These are phyloP conservation scores for Phoenicopterus ruber DNA, from an alignment of 2,113 vertebrate species.

Conservation along the genomic window DNA sequence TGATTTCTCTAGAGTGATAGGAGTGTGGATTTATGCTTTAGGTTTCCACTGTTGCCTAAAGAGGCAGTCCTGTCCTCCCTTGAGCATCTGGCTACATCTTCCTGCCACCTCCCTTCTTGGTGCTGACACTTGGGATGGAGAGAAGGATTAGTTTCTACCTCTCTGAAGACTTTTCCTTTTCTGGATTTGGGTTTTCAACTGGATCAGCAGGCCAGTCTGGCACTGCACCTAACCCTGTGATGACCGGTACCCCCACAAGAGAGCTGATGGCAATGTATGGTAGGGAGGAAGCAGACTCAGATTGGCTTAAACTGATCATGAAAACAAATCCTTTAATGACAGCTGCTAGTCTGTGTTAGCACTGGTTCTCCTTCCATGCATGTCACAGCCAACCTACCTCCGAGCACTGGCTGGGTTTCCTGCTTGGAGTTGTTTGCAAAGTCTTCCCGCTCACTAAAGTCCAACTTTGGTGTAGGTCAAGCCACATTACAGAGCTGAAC, in stretches of 20 bases:
- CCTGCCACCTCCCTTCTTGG: neutral
- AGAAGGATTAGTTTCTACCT: neutral
- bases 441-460: neutral
- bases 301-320: neutral
- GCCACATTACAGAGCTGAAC: accelerated
- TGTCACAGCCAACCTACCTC: neutral
- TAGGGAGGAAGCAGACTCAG: neutral
- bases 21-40: neutral
- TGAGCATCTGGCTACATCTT: neutral
- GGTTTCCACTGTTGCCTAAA: neutral
- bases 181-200: neutral
- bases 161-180: neutral
- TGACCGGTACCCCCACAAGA: neutral
- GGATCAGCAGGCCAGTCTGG: neutral
- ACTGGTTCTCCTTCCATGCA: neutral
- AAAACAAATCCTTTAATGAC: neutral
- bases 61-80: neutral
- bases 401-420: neutral
- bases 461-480: neutral
- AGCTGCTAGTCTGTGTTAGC: neutral
- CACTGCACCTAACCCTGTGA: neutral
- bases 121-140: neutral
- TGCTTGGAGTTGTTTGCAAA: neutral
- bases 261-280: neutral
- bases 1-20: neutral